phyloP scores from a whole-genome alignment of 2,113 vertebrate genomes.

The Cynocephalus volans region DNA sequence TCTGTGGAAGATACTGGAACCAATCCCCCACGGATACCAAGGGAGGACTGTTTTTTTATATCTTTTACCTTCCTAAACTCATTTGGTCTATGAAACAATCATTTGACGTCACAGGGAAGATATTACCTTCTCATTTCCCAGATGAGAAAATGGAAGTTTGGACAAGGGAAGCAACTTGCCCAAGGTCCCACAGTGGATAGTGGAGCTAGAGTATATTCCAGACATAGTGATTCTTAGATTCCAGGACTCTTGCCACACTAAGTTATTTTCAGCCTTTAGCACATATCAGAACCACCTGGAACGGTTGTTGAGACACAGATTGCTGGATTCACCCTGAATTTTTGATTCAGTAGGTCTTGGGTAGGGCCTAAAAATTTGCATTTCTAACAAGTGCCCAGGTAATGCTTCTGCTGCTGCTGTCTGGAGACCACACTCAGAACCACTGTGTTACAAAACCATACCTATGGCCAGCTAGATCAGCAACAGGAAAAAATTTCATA shows the following conservation, averaged over 20 bases:
- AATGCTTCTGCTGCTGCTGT: neutral
- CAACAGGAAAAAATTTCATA: neutral
- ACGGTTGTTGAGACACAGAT: neutral
- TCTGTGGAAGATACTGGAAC: no score
- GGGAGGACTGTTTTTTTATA: neutral
- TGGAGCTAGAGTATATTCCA: neutral
- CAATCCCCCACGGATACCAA: no score
- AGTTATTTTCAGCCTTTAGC: neutral
- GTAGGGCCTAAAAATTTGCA: neutral
- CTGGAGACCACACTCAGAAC: neutral
- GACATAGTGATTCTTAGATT: neutral
- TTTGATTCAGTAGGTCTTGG: neutral
- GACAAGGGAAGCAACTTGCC: neutral
- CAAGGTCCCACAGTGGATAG: neutral
- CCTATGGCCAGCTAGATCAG: neutral
- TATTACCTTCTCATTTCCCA: neutral
- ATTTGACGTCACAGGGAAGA: neutral
- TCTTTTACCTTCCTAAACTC: slow-evolving; percentile 15
- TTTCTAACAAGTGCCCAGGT: neutral
- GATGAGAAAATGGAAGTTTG: neutral
- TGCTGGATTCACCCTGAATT: neutral
- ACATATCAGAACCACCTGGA: neutral
- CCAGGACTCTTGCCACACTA: neutral
- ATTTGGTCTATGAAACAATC: neutral
- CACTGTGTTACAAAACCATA: fast-evolving